Conservation (phyloP, 2,797 vertebrate species). For the Cyclura pinguis region DNA sequence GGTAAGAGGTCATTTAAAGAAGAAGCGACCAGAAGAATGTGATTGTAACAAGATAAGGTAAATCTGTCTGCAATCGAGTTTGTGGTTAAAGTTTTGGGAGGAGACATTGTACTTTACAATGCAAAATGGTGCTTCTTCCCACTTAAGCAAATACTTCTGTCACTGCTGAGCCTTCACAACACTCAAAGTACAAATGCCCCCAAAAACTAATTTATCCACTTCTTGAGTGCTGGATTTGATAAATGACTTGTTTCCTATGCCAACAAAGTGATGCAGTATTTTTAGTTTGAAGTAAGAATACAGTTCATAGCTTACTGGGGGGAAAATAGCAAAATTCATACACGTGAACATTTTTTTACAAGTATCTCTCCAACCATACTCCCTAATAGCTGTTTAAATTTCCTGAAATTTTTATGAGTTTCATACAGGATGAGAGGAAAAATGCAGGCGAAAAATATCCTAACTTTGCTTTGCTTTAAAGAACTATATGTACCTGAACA, state of each 20-base stretch:
- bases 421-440: too few relatives aligned
- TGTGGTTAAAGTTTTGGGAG: not conserved
- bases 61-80: not conserved
- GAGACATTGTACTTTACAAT: not conserved
- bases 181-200: not conserved
- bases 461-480: not conserved
- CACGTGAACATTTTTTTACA: not conserved
- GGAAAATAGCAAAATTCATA: not conserved
- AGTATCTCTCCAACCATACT: not conserved
- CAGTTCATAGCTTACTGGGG: not conserved
- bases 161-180: not conserved
- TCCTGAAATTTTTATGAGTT: too few relatives aligned
- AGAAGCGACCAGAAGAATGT: constrained; percentile 91
- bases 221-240: not conserved
- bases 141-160: not conserved
- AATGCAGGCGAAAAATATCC: not conserved
- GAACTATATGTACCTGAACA: not conserved
- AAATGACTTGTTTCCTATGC: not conserved
- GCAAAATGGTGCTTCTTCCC: fast-evolving
- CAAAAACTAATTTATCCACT: not conserved
- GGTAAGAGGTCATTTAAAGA: constrained; percentile 95
- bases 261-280: not conserved
- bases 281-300: too few relatives aligned
- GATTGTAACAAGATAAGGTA: constrained; percentile 92
- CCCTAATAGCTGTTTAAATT: not conserved